These are phyloP conservation scores for Epinephelus awoara DNA, from an alignment of 2,797 vertebrate genomes.

Conservation along the genomic window DNA sequence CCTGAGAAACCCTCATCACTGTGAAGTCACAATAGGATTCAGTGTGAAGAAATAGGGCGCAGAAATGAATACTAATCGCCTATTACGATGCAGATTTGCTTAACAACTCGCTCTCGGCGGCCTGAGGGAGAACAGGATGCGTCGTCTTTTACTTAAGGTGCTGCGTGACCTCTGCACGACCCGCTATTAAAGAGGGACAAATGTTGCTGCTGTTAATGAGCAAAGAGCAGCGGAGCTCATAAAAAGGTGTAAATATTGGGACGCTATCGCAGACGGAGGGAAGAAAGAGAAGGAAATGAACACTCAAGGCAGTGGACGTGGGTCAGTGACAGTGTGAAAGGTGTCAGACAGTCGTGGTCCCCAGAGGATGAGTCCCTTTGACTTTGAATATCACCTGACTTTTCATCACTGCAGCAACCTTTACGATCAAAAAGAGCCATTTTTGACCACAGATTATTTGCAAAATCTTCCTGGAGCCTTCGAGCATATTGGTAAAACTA, in stretches of 20 bases:
- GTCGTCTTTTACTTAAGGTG: conserved; percentile 70
- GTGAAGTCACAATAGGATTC: conserved; percentile 5
- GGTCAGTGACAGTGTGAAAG: not conserved
- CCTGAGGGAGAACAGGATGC: conserved; percentile 61
- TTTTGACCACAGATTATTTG: too few relatives aligned
- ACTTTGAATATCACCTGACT: too few relatives aligned
- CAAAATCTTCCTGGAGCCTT: too few relatives aligned
- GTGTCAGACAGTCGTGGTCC: too few relatives aligned
- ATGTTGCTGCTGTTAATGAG: conserved; percentile 66
- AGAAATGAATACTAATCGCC: conserved; percentile 75
- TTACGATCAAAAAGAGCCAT: too few relatives aligned
- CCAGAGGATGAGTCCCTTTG: too few relatives aligned
- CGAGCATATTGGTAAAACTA: too few relatives aligned
- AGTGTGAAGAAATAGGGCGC: conserved; percentile 53
- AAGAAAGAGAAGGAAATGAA: not conserved
- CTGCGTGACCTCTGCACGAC: conserved; percentile 65
- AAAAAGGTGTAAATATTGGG: conserved; percentile 62
- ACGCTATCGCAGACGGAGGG: conserved; percentile 8
- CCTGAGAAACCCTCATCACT: conserved; percentile 17
- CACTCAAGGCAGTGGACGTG: not conserved
- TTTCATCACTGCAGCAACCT: too few relatives aligned
- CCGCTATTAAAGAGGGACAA: conserved; percentile 67
- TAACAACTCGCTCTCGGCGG: conserved; percentile 56
- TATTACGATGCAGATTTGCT: conserved; percentile 78
- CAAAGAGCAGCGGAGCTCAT: conserved; percentile 47